Base-by-base conservation (phyloP, 2,888 invertebrate species). In the Phortica magna region DNA sequence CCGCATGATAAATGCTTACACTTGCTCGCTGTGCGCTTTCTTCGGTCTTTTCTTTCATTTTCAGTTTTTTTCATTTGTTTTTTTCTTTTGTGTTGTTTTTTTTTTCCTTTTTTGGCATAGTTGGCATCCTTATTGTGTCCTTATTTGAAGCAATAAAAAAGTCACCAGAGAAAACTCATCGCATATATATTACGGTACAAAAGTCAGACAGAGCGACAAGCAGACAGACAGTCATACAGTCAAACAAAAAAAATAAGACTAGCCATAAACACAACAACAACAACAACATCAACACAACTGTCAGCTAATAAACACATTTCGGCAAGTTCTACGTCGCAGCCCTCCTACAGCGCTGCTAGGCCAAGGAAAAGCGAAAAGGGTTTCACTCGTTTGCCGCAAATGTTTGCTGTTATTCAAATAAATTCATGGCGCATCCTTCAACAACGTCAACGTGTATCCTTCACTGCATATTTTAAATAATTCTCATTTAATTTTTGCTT, bases 121-220 rank as follows among this genome's bases (percentile, higher is more conserved):
- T 71, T 71, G 70, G 70, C 70, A 71, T 71, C 55, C 70, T 71
- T 71, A 31, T 71, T 71, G 48, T 71, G 70, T 55, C 55, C 53
- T 71, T 71, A 71, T 71, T 71, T 71, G 31, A 1, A 31, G 70
- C 70, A 71, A 71, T 71, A 71, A 71, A 71, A 71, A 71, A 71
- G 70, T 71, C 53, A 71, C 31, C 10, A 71, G 70, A 53, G 70
- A 53, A 71, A 71, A 71, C 31, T 71, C 53, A 31, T 19, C 53
- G 53, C 68, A 48, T 68, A 43, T 68, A 68, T 68, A 43, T 68
- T 68, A 19, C 22, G 39, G 68, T 22, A 14, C 22, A 61, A 22
- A 61, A 61, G 22, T 17, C 19, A 39, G 65, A 41, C 65, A 19
- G 41, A 53, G 31, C 7, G 70, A 53, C 70, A 17, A n/a, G 14